These are phyloP conservation scores for Tridacna gigas DNA, from an alignment of 2,888 invertebrate species.

Conservation along the genomic window DNA sequence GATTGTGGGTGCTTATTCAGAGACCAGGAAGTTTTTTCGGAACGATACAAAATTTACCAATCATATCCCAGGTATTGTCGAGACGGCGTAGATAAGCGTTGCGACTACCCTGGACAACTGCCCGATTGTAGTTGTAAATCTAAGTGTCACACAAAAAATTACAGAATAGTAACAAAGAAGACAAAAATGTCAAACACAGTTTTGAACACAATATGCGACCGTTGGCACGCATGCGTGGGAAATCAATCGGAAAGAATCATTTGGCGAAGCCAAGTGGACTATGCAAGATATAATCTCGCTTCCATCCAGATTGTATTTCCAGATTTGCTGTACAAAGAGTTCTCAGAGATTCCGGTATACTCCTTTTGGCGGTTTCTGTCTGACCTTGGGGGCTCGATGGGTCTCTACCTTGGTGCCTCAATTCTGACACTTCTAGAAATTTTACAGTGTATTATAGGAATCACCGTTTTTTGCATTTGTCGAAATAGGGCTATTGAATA, in stretches of 20 bases:
- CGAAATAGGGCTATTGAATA: no score
- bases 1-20: neutral
- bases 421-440: neutral
- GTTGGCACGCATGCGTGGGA: neutral
- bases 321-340: neutral
- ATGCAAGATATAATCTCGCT: neutral
- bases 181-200: neutral
- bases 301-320: neutral
- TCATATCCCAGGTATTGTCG: no score
- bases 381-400: conserved; percentile 9
- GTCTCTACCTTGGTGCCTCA: conserved; percentile 7
- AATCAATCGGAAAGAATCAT: neutral
- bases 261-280: neutral
- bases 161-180: neutral
- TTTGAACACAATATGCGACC: neutral
- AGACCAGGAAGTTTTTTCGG: neutral
- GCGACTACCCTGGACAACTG: neutral
- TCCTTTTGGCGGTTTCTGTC: neutral
- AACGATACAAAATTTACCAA: neutral
- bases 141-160: neutral
- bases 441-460: neutral
- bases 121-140: neutral
- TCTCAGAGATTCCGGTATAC: neutral
- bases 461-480: no score
- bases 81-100: neutral